phyloP scores from a whole-genome alignment of 2,888 invertebrate genomes.

The Nebria brevicollis region DNA sequence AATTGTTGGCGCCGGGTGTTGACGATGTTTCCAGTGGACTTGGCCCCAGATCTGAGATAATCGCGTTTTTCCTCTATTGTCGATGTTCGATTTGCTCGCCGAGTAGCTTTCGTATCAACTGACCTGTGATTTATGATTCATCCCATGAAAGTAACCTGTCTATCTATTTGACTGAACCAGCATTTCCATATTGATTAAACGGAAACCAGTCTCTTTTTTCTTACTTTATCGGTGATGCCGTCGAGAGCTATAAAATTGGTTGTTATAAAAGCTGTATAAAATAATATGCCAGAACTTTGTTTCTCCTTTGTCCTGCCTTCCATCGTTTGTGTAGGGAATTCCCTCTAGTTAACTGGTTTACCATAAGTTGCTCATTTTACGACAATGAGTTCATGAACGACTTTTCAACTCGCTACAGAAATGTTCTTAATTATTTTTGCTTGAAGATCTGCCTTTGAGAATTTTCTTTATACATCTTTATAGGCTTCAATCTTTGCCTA shows the following conservation, averaged over 20 bases:
- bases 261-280: slow-evolving; percentile 25
- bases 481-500: neutral
- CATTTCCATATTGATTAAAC: slow-evolving; percentile 43
- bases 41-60: neutral
- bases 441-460: slow-evolving; percentile 16
- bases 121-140: slow-evolving; percentile 37
- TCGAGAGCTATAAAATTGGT: slow-evolving; percentile 17
- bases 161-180: slow-evolving; percentile 19
- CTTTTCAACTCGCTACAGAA: slow-evolving; percentile 24
- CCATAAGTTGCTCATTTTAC: slow-evolving; percentile 41
- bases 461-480: slow-evolving; percentile 25
- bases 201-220: neutral
- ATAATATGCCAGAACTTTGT: slow-evolving; percentile 13
- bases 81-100: slow-evolving; percentile 5
- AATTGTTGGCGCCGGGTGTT: neutral
- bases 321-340: neutral
- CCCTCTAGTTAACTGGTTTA: slow-evolving; percentile 21
- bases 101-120: slow-evolving; percentile 17
- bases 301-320: neutral
- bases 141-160: slow-evolving; percentile 30
- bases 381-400: slow-evolving; percentile 35
- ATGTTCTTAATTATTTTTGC: slow-evolving; percentile 40
- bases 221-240: slow-evolving; percentile 6
- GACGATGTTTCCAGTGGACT: neutral
- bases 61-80: neutral